Percentiles rank a stretch among this genome's conserved stretches.
These are phyloP conservation scores for Polydrusus pterygomalis DNA, from an alignment of 2,888 invertebrate species.

Conservation along the genomic window DNA sequence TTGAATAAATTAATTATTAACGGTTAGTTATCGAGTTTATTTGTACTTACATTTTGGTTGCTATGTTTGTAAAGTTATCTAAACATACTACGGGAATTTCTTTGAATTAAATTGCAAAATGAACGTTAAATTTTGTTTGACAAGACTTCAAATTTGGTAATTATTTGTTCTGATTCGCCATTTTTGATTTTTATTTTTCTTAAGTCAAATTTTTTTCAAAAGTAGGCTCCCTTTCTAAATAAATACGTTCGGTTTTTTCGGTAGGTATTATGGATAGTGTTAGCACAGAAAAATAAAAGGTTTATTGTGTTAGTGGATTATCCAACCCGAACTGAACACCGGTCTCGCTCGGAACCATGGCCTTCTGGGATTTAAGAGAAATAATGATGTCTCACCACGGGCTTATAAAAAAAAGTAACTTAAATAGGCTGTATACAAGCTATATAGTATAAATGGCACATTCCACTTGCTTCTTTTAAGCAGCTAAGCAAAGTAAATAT, in stretches of 20 bases:
- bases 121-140: conserved; percentile 52
- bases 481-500: too few relatives aligned
- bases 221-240: conserved; percentile 16
- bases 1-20: conserved; percentile 31
- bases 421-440: too few relatives aligned
- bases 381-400: too few relatives aligned
- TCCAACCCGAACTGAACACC: too few relatives aligned
- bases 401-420: too few relatives aligned
- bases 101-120: conserved; percentile 46
- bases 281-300: too few relatives aligned
- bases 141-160: conserved; percentile 57
- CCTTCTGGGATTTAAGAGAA: too few relatives aligned
- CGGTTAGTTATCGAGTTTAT: conserved; percentile 27
- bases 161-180: conserved; percentile 34
- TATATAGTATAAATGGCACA: too few relatives aligned
- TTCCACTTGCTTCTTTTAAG: too few relatives aligned
- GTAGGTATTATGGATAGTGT: too few relatives aligned
- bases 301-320: too few relatives aligned
- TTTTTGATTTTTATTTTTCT: conserved; percentile 6
- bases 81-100: conserved; percentile 53
- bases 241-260: conserved; percentile 22
- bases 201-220: conserved; percentile 36
- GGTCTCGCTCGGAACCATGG: too few relatives aligned
- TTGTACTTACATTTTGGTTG: conserved; percentile 58
- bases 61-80: conserved; percentile 51